Evolutionary conservation across 2,888 invertebrate species (phyloP).

Genomic region (Chloroclysta siterata): DNA sequence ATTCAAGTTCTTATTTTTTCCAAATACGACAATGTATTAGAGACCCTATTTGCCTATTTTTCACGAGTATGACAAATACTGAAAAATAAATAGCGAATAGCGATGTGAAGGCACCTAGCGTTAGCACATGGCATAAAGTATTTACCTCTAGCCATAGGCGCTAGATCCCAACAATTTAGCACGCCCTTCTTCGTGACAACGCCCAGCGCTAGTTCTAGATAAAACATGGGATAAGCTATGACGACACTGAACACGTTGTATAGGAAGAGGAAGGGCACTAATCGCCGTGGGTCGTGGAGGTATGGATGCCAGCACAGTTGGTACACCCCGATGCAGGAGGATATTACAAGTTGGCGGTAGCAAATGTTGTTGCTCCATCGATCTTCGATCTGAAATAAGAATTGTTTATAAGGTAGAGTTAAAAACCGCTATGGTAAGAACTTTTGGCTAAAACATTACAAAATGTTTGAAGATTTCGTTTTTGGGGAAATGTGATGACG

Average conservation of each 20-base stretch:
- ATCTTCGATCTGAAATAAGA: slow-evolving; percentile 58
- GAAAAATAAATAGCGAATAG: too few relatives aligned
- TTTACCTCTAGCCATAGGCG: slow-evolving; percentile 73
- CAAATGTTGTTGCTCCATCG: slow-evolving; percentile 77
- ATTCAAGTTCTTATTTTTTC: too few relatives aligned
- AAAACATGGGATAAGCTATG: slow-evolving; percentile 73
- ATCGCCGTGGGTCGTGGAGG: slow-evolving; percentile 60
- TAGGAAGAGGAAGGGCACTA: slow-evolving; percentile 72
- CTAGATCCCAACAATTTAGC: slow-evolving; percentile 74
- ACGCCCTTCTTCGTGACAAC: slow-evolving; percentile 74
- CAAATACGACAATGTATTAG: too few relatives aligned
- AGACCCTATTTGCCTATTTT: too few relatives aligned
- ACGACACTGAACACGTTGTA: slow-evolving; percentile 73
- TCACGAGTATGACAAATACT: too few relatives aligned
- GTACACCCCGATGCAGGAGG: slow-evolving; percentile 70
- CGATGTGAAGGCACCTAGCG: too few relatives aligned
- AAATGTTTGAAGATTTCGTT: too few relatives aligned
- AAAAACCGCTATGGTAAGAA: too few relatives aligned
- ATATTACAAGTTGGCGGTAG: slow-evolving; percentile 72
- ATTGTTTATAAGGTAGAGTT: too few relatives aligned
- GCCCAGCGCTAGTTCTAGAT: slow-evolving; percentile 73
- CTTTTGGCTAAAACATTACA: too few relatives aligned
- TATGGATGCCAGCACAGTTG: slow-evolving; percentile 80
- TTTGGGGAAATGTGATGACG: too few relatives aligned
- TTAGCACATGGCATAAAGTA: too few relatives aligned